Base-by-base conservation (phyloP, 2,888 invertebrate species). In the Machimus atricapillus region DNA sequence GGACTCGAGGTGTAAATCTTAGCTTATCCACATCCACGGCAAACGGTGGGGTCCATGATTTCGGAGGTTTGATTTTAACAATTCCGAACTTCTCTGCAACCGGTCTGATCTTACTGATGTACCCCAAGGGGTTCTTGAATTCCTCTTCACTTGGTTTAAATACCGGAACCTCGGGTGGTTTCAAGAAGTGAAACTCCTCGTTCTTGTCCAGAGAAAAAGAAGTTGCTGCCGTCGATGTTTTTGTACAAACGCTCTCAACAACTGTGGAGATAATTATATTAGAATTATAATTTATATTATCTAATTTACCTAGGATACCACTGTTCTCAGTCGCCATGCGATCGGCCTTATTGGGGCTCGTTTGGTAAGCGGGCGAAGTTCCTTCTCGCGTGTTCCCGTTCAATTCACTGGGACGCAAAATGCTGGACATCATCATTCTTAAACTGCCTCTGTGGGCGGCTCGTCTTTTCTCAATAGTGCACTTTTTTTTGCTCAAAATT, bases 11-110 rank as follows among this genome's bases (percentile, higher is more conserved):
- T 27, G 97, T 97, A 93, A 99, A 99, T 90, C 96, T 95, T 91
- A 99, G 96, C 90, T 97, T 97, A 91, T 99, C 98, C 31, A 98
- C 97, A 92, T 99, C 98, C 85, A 99, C 98, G 14, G 98, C 98
- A 93, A 99, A 99, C 14, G 99, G 92, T 14, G 92, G 92, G 3
- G 92, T 91, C 92, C 92, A 92, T 14, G 88, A 88, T 93, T 96
- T 95, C 90, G 99, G 99, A 90, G 99, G 99, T 93, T 97, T 96
- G 91, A 99, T 99, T 95, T 99, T 99, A 93, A 99, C 98, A 92
- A 99, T 98, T 91, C 99, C 99, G 91, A 96, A 97, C 93, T 97
- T 97, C 94, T 99, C 98, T 8, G 98, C 99, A 90, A 97, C 95
- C 87, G 97, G 97, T 90, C 98, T 95, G 91, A 99, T 99, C 94